These are phyloP conservation scores for Drosophila sproati DNA, from an alignment of 1,140 invertebrate genomes.

Conservation along the genomic window DNA sequence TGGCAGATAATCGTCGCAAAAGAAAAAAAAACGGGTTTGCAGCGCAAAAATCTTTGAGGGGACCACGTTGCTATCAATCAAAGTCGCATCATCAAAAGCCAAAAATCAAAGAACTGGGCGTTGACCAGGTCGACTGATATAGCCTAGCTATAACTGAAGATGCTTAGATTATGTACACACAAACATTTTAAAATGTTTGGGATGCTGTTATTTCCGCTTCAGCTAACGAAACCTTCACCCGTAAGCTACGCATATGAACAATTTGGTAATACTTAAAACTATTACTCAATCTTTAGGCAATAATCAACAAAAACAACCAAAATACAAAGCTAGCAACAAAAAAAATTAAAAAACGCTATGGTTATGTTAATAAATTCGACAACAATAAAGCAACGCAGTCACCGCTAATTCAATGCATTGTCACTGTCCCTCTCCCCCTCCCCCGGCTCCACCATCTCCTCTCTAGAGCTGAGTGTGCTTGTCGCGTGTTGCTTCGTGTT, in stretches of 20 bases:
- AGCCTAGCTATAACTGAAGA: conserved; percentile 18
- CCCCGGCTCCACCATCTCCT: background rate
- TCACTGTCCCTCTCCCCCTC: conserved; percentile 22
- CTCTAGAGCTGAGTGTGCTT: background rate
- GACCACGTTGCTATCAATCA: conserved; percentile 63
- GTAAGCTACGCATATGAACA: conserved; percentile 20
- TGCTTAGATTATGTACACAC: background rate
- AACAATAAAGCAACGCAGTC: conserved; percentile 37
- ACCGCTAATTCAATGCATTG: conserved; percentile 48
- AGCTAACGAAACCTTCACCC: conserved; percentile 31
- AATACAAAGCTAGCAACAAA: conserved; percentile 1
- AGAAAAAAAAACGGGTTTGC: conserved; percentile 73
- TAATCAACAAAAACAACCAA: conserved; percentile 7
- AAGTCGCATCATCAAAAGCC: conserved; percentile 39
- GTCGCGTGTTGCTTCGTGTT: background rate
- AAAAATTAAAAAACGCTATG: conserved; percentile 7
- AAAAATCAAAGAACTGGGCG: conserved; percentile 33
- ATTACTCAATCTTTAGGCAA: conserved; percentile 36
- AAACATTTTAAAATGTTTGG: background rate
- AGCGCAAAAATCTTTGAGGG: conserved; percentile 45
- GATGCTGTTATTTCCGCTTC: conserved; percentile 19
- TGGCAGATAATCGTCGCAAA: conserved; percentile 64
- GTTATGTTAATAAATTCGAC: conserved; percentile 47
- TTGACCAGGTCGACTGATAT: conserved; percentile 33
- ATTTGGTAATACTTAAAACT: conserved; percentile 43